Evolutionary conservation across 2,888 invertebrate species (phyloP), one percentile per base, ranked within the genome.

Genomic region (Amphipyra tragopoginis): DNA sequence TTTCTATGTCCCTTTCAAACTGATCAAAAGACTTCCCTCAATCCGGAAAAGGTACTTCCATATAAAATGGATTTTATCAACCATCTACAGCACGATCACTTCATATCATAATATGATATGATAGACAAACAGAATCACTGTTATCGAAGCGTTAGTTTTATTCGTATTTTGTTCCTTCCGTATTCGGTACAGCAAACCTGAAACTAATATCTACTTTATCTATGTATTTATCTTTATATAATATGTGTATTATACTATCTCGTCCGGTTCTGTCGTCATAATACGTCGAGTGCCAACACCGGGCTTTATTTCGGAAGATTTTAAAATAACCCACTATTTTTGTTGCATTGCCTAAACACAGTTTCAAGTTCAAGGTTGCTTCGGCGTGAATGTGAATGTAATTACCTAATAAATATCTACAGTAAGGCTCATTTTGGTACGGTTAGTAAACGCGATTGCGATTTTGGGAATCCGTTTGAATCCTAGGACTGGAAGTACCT

Each of bases 311-410:
- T 59, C 34, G 49, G 48, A 43, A 15, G 42, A 40, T 53, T 40
- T 50, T 54, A 59, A 66, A 66, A 75, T 70, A 65, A 33, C 42
- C 6, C 4, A 29, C 58, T 65, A 65, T 73, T 75, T 73, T 38
- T 44, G 43, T 34, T 53, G 43, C 56, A 63, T 39, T 47, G 7
- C 53, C 54, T 49, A 57, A 42, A 62, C 39, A 26, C 48, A 11
- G 48, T 51, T 56, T 34, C 58, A 75, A 66, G 71, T 59, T 78
- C 79, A 75, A 40, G 75, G 71, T 11, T 14, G 14, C 43, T 0
- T 26, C n/a, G 33, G 36, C 6, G 14, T 36, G 21, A 21, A 60
- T 38, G 33, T 39, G n/a, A 15, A 15, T 29, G 21, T 26, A 7
- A 29, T 50, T 36, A 8, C 33, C 1, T 9, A 33, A 33, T 8